Percentiles rank a stretch among this genome's conserved stretches.
Evolutionary conservation across 2,797 vertebrate species (phyloP).

Genomic region (Erethizon dorsatum): DNA sequence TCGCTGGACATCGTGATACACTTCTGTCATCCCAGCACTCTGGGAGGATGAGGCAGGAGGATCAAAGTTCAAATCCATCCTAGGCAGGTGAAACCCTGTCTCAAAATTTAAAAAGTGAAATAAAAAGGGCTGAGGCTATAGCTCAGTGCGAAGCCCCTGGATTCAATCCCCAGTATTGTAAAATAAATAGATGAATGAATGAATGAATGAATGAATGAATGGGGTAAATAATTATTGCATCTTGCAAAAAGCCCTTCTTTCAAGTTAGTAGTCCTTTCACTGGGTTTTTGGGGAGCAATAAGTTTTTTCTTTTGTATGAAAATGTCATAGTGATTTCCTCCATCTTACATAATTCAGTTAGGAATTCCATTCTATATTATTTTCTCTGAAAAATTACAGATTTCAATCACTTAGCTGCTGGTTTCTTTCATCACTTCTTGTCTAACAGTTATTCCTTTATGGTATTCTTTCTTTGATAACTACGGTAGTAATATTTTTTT

Average conservation of each 20-base stretch:
- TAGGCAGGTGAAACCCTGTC: not conserved
- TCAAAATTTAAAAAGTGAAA: not conserved
- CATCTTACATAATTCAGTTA: not conserved
- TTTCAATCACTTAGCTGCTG: not conserved
- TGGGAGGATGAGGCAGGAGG: not conserved
- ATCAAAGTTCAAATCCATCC: not conserved
- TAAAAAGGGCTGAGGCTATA: too few species aligned
- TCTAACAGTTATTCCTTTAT: not conserved
- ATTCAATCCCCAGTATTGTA: too few species aligned
- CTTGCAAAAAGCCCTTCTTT: not conserved
- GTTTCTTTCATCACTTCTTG: not conserved
- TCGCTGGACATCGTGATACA: not conserved
- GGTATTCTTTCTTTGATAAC: not conserved
- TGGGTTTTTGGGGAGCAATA: not conserved
- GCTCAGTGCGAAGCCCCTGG: too few species aligned
- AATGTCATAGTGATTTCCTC: not conserved
- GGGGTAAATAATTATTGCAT: not conserved
- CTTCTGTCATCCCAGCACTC: not conserved
- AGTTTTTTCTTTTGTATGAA: constrained; percentile 27
- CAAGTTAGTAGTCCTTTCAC: not conserved
- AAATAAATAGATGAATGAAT: too few species aligned
- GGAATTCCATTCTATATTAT: not conserved
- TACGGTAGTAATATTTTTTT: not conserved
- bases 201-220: too few species aligned
- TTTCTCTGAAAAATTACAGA: not conserved